Percentiles rank a stretch among this genome's conserved stretches.
phyloP scores from a whole-genome alignment of 2,888 invertebrate species.

The Thymelicus acteon region DNA sequence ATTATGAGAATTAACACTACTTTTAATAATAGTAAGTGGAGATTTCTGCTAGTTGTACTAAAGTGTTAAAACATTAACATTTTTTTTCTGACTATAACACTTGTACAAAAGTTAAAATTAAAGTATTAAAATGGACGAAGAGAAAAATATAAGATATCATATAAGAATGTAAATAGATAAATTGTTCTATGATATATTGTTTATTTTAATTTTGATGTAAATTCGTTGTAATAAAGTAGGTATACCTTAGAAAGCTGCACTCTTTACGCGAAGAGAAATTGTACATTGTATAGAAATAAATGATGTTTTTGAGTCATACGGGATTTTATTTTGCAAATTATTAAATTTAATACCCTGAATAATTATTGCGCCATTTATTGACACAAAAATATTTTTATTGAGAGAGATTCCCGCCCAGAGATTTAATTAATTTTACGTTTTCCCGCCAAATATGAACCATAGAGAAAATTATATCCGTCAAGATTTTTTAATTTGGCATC shows the following conservation, averaged over 20 bases:
- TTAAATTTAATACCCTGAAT: neutral
- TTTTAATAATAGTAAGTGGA: neutral
- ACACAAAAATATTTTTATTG: too few species aligned
- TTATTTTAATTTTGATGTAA: constrained; percentile 54
- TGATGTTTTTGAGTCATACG: constrained; percentile 67
- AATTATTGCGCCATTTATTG: neutral
- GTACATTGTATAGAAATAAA: constrained; percentile 81
- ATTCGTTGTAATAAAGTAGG: constrained; percentile 56
- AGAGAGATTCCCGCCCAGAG: too few species aligned
- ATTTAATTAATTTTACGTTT: too few species aligned
- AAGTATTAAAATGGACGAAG: constrained; percentile 18
- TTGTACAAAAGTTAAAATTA: constrained; percentile 33
- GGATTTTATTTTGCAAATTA: constrained; percentile 50
- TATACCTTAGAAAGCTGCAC: constrained; percentile 67
- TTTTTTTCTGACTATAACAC: neutral
- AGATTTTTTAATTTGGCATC: too few species aligned
- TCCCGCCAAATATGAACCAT: too few species aligned
- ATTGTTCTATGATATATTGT: constrained; percentile 34
- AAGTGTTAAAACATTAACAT: neutral
- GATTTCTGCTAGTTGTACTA: constrained; percentile 11
- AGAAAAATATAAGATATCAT: neutral
- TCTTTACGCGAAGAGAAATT: constrained; percentile 57
- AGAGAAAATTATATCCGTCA: too few species aligned
- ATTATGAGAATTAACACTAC: constrained; percentile 14
- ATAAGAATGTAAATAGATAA: constrained; percentile 59